Base-by-base conservation (phyloP, 2,888 invertebrate genomes). In the Andrena bicolor region DNA sequence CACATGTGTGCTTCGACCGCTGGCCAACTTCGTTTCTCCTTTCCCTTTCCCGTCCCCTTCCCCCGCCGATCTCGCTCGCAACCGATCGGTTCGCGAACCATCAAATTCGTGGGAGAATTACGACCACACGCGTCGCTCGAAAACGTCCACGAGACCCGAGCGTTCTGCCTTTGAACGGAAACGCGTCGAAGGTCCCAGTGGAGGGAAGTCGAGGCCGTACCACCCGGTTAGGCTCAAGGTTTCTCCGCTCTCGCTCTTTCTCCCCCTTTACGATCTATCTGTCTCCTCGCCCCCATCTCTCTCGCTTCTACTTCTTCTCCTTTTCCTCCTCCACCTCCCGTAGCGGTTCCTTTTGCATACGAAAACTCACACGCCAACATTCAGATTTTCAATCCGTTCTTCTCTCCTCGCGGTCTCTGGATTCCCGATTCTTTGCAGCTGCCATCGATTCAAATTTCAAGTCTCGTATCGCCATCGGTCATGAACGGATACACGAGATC, bases 221-320 rank as follows among this genome's bases (percentile, higher is more conserved):
- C 85, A 79, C 81, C 80, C 82, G 85, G 82, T 65, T 76, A 80
- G 82, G 72, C 73, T 85, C 84, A 74, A 85, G 84, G 79, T 76
- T 85, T 74, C 68, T 76, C 70, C 81, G 76, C 71, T 56, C 28
- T 68, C 20, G 1, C 10, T 49, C 0, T 13, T 58, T 13, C 16
- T 68, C 65, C 60, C 8, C 13, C 10, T 13, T 8, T 48, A 28
- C 53, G 2, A 20, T n/a, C 41, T 56, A 56, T 41, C 65, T 10
- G 48, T 28, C 60, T 28, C 63, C 13, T 71, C 65, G 63, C 41
- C 20, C 48, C 70, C 60, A 51, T 63, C 23, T 23, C 28, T 13
- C 49, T 28, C 16, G 64, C 66, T 16, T 8, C 60, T 60, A 2
- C 70, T 48, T 41, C 28, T 41, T 35, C 35, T 58, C 60, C 41